These are phyloP conservation scores for Semaprochilodus insignis DNA, from an alignment of 2,797 vertebrate species.

Conservation along the genomic window DNA sequence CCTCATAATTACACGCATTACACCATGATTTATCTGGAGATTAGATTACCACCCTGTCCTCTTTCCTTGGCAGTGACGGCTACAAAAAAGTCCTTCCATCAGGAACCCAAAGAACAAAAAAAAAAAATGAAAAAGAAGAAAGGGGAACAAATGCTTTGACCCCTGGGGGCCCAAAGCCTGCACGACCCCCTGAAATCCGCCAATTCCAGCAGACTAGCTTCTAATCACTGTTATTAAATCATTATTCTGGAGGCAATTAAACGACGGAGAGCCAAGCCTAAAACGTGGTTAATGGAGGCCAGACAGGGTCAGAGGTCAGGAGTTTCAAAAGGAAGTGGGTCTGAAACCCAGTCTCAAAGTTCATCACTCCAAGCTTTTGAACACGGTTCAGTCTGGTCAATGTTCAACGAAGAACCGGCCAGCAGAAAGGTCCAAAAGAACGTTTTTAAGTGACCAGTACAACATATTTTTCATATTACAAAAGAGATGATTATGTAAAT, in stretches of 20 bases:
- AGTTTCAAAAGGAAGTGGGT: not conserved
- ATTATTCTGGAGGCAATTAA: conserved; percentile 49
- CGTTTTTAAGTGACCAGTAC: no score
- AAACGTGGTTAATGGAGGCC: conserved; percentile 44
- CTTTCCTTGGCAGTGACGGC: not conserved
- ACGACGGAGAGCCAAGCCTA: not conserved
- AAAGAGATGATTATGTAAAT: no score
- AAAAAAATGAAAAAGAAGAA: not conserved
- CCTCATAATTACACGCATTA: conserved; percentile 2
- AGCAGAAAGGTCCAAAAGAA: no score
- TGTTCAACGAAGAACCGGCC: no score
- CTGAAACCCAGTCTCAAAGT: not conserved
- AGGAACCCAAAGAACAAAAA: no score
- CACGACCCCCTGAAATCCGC: not conserved
- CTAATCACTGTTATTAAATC: conserved; percentile 55
- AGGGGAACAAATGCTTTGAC: not conserved
- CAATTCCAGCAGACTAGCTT: conserved; percentile 30
- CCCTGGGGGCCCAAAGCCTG: not conserved
- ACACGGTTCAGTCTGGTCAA: not conserved
- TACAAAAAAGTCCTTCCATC: not conserved
- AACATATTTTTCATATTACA: no score
- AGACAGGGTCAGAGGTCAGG: conserved; percentile 33
- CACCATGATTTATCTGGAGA: conserved; percentile 1
- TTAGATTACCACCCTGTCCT: conserved; percentile 8
- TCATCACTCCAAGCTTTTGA: no score